Base-by-base conservation (phyloP, 2,797 vertebrate species). In the Diceros bicornis region DNA sequence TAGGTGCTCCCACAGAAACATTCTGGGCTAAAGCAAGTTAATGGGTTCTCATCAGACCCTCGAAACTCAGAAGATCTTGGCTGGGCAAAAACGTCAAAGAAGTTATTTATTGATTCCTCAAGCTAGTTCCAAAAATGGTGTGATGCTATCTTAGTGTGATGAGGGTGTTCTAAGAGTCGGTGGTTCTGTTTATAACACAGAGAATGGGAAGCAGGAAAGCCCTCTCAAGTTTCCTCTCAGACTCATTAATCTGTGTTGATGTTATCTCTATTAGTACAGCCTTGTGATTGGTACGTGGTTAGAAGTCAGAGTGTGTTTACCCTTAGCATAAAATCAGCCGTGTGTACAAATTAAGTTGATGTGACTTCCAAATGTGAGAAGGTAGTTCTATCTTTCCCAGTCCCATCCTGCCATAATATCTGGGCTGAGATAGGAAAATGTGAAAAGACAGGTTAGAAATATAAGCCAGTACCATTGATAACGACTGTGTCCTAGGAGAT, bases 381-480 rank as follows among this genome's bases (percentile, higher is more conserved):
- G 13, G 7, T 5, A 7, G 12, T 8, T 34, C 64, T 41, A 1
- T 7, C 10, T 27, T 41, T 81, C 6, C 34, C 66, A 23, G 37
- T 41, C 41, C 12, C 9, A 29, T 47, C 32, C 6, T 52, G 29
- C 41, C 13, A 4, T 34, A 8, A 7, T 47, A 12, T 66, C 59
- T 59, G n/a, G 50, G 3, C 8, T 66, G 21, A 61, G 25, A 66
- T 12, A 34, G 21, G 29, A 41, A 66, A 72, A 29, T 32, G 41
- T 44, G 14, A n/a, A n/a, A 79, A 4, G 29, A 14, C 23, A 32
- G 69, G 34, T 25, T 32, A 29, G 14, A 47, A 77, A 83, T 34
- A 8, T 55, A 41, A 71, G 1, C 25, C 25, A 9, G 0, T 10
- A n/a, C 6, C 16, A 7, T 11, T n/a, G 50, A 10, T 9, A 13